A percentile compares a stretch with the other conserved stretches of the same genome.
These are phyloP conservation scores for Onthophagus sagittarius DNA, from an alignment of 2,888 invertebrate genomes.

Conservation along the genomic window DNA sequence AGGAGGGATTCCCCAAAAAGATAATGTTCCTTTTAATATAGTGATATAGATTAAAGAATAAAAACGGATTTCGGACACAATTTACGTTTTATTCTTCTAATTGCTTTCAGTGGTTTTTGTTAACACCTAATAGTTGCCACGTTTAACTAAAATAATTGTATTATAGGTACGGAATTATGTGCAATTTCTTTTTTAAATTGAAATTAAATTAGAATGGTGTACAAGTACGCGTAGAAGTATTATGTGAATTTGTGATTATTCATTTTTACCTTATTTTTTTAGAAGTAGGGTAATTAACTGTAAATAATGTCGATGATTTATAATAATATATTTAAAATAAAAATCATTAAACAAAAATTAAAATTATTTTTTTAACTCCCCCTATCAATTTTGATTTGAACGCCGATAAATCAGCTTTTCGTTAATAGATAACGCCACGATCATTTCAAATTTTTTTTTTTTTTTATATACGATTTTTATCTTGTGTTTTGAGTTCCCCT, in stretches of 20 bases:
- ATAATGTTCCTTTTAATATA: background rate
- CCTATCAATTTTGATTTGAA: too few relatives aligned
- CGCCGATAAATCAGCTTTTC: background rate
- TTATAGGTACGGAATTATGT: background rate
- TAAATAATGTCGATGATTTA: background rate
- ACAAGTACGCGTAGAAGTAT: background rate
- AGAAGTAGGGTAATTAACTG: background rate
- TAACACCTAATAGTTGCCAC: background rate
- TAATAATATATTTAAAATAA: background rate
- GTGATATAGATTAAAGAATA: background rate
- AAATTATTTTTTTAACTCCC: background rate
- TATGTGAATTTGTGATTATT: background rate
- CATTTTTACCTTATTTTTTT: background rate
- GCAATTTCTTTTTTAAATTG: background rate
- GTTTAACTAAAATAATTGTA: background rate
- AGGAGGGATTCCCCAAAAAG: background rate
- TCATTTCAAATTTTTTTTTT: background rate
- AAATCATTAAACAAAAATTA: background rate
- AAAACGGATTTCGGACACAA: background rate
- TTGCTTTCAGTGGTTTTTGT: background rate
- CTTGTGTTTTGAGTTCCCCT: background rate
- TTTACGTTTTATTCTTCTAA: background rate
- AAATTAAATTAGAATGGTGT: background rate
- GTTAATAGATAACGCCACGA: background rate
- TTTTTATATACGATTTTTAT: background rate